Evolutionary conservation across 2,113 vertebrate genomes (phyloP), one percentile per base, ranked within the genome.

Genomic region (Pollimyrus isidori): DNA sequence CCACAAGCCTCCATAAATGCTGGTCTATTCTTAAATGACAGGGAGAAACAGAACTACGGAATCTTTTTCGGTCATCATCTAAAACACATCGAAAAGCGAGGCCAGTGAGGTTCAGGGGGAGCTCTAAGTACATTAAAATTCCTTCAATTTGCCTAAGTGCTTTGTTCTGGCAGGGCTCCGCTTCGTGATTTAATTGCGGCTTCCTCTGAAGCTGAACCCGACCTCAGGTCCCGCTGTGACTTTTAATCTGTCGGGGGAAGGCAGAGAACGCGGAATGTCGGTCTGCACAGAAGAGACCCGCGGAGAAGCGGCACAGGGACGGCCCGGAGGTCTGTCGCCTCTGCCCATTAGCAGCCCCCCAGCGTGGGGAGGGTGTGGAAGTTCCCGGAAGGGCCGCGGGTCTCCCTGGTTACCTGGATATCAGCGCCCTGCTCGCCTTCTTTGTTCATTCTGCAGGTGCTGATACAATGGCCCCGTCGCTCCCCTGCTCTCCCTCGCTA

Each of bases 101-200:
- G 82, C 39, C 52, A 89, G 35, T 7, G 35, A 42, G 48, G 87
- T 11, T 82, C 82, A 73, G n/a, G 10, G 88, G 26, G 46, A 91
- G 90, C 88, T 91, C 87, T 49, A 84, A 89, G 91, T 90, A 91
- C 62, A 17, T 46, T 92, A 92, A 91, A 73, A 69, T 92, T 92
- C 91, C 89, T 92, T 94, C 93, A 94, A 94, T 95, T 94, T 95
- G 91, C 91, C 90, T 91, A 93, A 95, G 94, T 95, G 94, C 93
- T 94, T 90, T 90, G 92, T 90, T 93, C 91, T 93, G 91, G 90
- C 90, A 89, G 73, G 87, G 92, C 89, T 90, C 93, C 92, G 46
- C 88, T 86, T 93, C 90, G 56, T 93, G 92, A 95, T 94, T 94
- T 94, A 95, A 95, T 95, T 95, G 92, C 93, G 90, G 92, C 93